Base-by-base conservation (phyloP, 2,888 invertebrate species). In the Smittia aterrima region DNA sequence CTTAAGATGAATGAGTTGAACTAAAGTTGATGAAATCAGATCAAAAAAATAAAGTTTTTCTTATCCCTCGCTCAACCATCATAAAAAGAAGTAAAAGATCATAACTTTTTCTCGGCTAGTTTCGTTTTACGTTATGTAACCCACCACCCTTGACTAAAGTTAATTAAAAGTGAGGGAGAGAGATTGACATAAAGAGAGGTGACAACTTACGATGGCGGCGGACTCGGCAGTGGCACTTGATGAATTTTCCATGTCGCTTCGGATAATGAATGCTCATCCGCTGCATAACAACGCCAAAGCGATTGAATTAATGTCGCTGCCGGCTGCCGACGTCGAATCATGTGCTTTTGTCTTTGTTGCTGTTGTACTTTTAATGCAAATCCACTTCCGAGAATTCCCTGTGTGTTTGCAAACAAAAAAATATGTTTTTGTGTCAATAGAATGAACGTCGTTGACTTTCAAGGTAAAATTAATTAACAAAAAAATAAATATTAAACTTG, bases 171-270 rank as follows among this genome's bases (percentile, higher is more conserved):
- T 22, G 27, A 53, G 54, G 76, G 76, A 77, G 76, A 75, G 75
- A 77, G 47, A 38, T 38, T 38, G 38, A 25, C 27, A 64, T 64
- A 64, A 64, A 64, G 16, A 64, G n/a, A 27, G 58, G 27, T 64
- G 20, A 27, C 2, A 64, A 64, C 86, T 87, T 85, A 93, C 93
- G 92, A 89, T 77, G 92, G 90, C 78, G 92, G 92, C 77, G 93
- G 93, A 84, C 92, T 92, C 74, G 92, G 92, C 77, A 92, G 84
- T 71, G 92, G 92, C 78, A 92, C 87, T 84, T 92, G 91, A 85
- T 96, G 96, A 79, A 95, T 92, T 84, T 94, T 95, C 96, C 96
- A 96, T n/a, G 96, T 96, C 78, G 96, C 96, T 58, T 93, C 85
- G 78, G 95, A 95, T 84, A 92, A 88, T 75, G 95, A 95, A 83